Conservation (phyloP, 92 coral and sea anemone species). For the Palythoa caribaeorum region DNA sequence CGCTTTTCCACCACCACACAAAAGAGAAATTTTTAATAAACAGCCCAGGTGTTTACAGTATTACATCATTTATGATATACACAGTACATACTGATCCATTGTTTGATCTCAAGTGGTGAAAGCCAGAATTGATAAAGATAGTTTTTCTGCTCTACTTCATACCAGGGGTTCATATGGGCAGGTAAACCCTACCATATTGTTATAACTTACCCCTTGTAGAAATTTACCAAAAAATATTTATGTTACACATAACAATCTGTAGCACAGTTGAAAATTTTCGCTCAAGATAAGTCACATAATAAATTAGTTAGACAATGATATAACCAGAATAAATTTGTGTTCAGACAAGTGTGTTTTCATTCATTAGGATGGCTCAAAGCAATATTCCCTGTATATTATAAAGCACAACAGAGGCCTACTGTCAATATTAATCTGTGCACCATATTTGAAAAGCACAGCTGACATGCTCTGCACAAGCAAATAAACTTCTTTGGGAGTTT, state of each 20-base stretch:
- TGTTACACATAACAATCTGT: constrained; percentile 5
- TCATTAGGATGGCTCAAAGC: constrained; percentile 39
- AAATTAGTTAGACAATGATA: constrained; percentile 31
- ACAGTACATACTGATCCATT: constrained; percentile 41
- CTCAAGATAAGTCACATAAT: constrained; percentile 29
- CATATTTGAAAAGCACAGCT: constrained; percentile 37
- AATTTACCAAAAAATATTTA: background rate
- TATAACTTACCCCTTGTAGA: constrained; percentile 30
- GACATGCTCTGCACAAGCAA: constrained; percentile 18
- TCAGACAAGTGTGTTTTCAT: constrained; percentile 37
- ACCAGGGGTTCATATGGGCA: constrained; percentile 33
- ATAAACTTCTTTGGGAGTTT: constrained; percentile 40
- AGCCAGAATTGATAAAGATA: constrained; percentile 28
- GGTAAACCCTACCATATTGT: constrained; percentile 32
- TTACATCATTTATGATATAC: constrained; percentile 31
- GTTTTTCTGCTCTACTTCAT: constrained; percentile 31
- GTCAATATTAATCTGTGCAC: constrained; percentile 42
- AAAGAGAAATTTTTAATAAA: constrained; percentile 35
- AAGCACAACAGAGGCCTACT: constrained; percentile 38
- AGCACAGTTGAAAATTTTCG: constrained; percentile 32
- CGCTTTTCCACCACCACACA: constrained; percentile 7
- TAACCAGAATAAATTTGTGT: constrained; percentile 32
- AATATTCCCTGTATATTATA: constrained; percentile 21
- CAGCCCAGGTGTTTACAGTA: constrained; percentile 33
- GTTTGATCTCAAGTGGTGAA: constrained; percentile 25